phyloP scores from a whole-genome alignment of 2,113 vertebrate species.

The Cyanoramphus novaezelandiae region DNA sequence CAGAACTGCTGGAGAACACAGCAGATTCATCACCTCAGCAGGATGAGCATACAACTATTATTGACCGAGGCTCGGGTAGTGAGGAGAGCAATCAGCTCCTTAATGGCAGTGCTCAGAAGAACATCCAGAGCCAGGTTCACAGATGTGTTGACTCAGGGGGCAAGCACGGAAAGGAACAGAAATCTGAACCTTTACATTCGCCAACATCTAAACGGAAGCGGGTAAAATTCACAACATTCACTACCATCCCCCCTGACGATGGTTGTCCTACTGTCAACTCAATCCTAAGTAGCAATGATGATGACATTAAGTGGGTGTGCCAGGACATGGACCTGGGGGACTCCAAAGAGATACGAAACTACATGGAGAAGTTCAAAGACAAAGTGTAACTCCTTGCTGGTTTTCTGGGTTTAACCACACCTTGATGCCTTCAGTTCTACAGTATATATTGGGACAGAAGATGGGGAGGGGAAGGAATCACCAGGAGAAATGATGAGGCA shows the following conservation, averaged over 20 bases:
- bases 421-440: slow-evolving; percentile 82
- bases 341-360: slow-evolving; percentile 84
- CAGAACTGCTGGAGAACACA: slow-evolving; percentile 84
- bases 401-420: slow-evolving; percentile 67
- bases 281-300: slow-evolving; percentile 75
- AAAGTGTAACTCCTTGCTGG: slow-evolving; percentile 57
- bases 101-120: slow-evolving; percentile 79
- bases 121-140: slow-evolving; percentile 78
- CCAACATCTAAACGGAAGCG: slow-evolving; percentile 90
- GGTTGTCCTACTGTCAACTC: slow-evolving; percentile 82
- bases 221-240: slow-evolving; percentile 93
- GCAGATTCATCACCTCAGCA: slow-evolving; percentile 78
- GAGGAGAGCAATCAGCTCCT: slow-evolving; percentile 82
- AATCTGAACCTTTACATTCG: slow-evolving; percentile 75
- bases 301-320: slow-evolving; percentile 92
- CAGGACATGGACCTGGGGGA: slow-evolving; percentile 82
- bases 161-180: slow-evolving; percentile 73
- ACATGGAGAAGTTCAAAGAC: slow-evolving; percentile 87
- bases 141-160: slow-evolving; percentile 66
- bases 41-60: slow-evolving; percentile 84
- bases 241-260: slow-evolving; percentile 83
- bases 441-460: neutral
- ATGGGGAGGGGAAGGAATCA: neutral
- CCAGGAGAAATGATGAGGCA: neutral
- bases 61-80: slow-evolving; percentile 79